These are phyloP conservation scores for Zosterops pallidus DNA, from an alignment of 2,113 vertebrate species.

Conservation along the genomic window DNA sequence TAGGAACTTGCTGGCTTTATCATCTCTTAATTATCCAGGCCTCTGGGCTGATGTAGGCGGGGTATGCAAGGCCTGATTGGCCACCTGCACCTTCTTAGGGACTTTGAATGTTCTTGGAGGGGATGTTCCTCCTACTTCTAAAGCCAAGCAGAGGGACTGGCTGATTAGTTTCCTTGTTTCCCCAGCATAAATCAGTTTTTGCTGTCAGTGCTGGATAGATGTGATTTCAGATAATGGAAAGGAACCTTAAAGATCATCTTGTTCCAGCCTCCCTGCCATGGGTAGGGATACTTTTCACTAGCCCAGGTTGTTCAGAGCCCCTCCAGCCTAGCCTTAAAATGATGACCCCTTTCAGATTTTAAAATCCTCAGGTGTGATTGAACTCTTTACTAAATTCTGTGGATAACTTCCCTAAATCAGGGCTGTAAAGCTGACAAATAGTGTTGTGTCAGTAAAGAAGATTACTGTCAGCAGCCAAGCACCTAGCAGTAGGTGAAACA, in stretches of 20 bases:
- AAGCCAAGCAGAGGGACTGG: not conserved
- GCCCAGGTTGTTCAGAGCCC: not conserved
- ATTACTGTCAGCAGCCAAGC: not conserved
- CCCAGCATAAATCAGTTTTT: not conserved
- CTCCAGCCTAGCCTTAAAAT: not conserved
- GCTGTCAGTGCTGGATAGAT: not conserved
- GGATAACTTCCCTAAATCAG: not conserved
- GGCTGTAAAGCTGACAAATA: not conserved
- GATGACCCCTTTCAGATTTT: not conserved
- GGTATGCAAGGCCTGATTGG: not conserved
- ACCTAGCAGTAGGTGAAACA: not conserved
- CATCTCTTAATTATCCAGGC: not conserved
- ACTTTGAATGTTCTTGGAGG: not conserved
- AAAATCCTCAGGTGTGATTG: not conserved
- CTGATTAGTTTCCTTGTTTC: not conserved
- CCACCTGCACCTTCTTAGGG: not conserved
- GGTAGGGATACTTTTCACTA: not conserved
- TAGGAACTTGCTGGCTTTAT: not conserved
- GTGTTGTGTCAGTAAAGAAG: not conserved
- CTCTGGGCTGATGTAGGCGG: not conserved
- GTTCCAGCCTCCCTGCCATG: not conserved
- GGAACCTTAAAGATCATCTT: not conserved
- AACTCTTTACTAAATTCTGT: not conserved
- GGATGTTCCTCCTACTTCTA: not conserved
- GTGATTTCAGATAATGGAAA: not conserved